Base-by-base conservation (phyloP, 2,797 vertebrate species). In the Myotis myotis region DNA sequence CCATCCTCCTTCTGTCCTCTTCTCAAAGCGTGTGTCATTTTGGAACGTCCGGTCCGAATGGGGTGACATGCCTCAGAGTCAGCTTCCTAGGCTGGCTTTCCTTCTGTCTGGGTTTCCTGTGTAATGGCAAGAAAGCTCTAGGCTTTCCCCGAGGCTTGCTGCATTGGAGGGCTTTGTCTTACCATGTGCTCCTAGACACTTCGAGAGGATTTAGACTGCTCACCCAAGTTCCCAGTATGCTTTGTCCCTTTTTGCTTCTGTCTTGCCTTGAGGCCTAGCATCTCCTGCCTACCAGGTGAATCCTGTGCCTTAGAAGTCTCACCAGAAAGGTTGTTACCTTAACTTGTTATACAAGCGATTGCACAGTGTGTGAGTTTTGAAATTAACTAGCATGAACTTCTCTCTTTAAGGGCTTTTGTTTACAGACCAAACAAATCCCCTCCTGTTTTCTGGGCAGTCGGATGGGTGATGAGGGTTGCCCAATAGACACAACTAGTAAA, bases 81-180 rank as follows among this genome's bases (percentile, higher is more conserved):
- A 7, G 60, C n/a, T 87, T 90, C 11, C 15, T n/a, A 53, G 36
- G 15, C 10, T 87, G 28, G 38, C 8, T 36, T 62, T 79, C 9
- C 28, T 16, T 8, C 17, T 49, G 66, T n/a, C 66, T 68, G 28
- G 10, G 23, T 82, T 93, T 81, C 36, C 49, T 57, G 1, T 8
- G 3, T 22, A 78, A 36, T 13, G 19, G 33, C 23, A 33, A 76
- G 79, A 79, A 90, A 33, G 70, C 53, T 92, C 49, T 88, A 82
- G 76, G 62, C 30, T 89, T 91, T 95, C 55, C 49, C 55, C 28
- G 44, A 70, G 76, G 94, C 62, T 91, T 87, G 15, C 76, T 74
- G 87, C 74, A 53, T 62, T 44, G 7, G n/a, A 72, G 57, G n/a
- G n/a, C 15, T 91, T 53, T 86, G 16, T 47, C 16, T 89, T 38